Conservation (phyloP, 1,140 invertebrate genomes). For the Papilio dardanus region DNA sequence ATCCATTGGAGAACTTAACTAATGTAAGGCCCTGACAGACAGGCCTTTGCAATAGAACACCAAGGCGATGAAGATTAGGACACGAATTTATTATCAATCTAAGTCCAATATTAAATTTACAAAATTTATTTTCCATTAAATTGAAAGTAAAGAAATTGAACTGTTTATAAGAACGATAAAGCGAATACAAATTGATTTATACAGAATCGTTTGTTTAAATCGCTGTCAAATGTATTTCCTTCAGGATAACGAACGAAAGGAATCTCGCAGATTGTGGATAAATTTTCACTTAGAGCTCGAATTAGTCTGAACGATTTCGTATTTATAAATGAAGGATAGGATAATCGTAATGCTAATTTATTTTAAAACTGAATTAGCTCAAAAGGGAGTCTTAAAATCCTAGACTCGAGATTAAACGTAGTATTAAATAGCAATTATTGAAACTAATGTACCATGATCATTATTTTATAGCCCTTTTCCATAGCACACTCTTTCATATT, state of each 20-base stretch:
- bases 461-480: neutral
- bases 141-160: slow-evolving; percentile 1
- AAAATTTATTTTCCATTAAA: slow-evolving; percentile 2
- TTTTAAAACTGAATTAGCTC: neutral
- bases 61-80: neutral
- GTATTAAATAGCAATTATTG: neutral
- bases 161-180: slow-evolving; percentile 18
- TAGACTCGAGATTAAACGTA: neutral
- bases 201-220: slow-evolving; percentile 14
- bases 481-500: neutral
- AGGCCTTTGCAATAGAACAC: neutral
- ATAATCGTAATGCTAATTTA: neutral
- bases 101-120: neutral
- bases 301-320: slow-evolving; percentile 4
- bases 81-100: too few species aligned
- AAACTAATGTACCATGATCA: neutral
- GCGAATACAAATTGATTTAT: slow-evolving; percentile 24
- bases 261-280: slow-evolving; percentile 15
- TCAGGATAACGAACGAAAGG: slow-evolving; percentile 16
- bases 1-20: too few species aligned
- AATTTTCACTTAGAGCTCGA: slow-evolving; percentile 22
- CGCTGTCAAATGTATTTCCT: slow-evolving; percentile 25
- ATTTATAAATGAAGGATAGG: neutral
- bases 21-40: neutral
- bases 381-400: neutral